A percentile compares a stretch with the other conserved stretches of the same genome.
Conservation (phyloP, 2,797 vertebrate species). For the Oreortyx pictus region DNA sequence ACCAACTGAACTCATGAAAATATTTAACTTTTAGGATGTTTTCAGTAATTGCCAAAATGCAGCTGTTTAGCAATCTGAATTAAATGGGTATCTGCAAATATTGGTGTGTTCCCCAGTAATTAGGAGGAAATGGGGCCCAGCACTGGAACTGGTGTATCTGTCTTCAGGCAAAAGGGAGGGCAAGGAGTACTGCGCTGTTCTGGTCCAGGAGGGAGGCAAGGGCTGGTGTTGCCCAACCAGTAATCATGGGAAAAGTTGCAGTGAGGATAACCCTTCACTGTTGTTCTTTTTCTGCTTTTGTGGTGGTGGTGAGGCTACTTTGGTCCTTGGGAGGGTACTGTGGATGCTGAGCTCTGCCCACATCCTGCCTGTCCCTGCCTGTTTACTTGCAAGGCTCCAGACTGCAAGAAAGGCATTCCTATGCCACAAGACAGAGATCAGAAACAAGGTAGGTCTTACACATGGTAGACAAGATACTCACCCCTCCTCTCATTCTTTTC, state of each 20-base stretch:
- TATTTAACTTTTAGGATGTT: background rate
- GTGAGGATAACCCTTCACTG: background rate
- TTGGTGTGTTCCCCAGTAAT: accelerated
- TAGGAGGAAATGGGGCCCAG: accelerated
- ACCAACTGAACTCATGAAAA: background rate
- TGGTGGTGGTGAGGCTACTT: slow-evolving; percentile 59
- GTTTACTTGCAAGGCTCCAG: slow-evolving; percentile 42
- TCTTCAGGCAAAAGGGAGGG: background rate
- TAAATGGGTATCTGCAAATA: background rate
- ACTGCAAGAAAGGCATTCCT: background rate
- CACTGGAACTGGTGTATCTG: background rate
- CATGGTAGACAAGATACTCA: background rate
- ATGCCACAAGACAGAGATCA: background rate
- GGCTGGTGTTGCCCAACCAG: background rate
- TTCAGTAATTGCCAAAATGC: background rate
- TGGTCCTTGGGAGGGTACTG: slow-evolving; percentile 59
- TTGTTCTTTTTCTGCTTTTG: background rate
- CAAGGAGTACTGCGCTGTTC: background rate
- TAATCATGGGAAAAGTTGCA: background rate
- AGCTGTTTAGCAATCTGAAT: background rate
- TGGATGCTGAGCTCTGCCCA: slow-evolving; percentile 58
- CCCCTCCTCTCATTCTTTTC: background rate
- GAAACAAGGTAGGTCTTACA: slow-evolving; percentile 39
- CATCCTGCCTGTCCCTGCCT: slow-evolving; percentile 61
- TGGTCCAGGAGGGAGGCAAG: background rate